phyloP scores from a whole-genome alignment of 2,113 vertebrate genomes.

The Ceratotherium simum region DNA sequence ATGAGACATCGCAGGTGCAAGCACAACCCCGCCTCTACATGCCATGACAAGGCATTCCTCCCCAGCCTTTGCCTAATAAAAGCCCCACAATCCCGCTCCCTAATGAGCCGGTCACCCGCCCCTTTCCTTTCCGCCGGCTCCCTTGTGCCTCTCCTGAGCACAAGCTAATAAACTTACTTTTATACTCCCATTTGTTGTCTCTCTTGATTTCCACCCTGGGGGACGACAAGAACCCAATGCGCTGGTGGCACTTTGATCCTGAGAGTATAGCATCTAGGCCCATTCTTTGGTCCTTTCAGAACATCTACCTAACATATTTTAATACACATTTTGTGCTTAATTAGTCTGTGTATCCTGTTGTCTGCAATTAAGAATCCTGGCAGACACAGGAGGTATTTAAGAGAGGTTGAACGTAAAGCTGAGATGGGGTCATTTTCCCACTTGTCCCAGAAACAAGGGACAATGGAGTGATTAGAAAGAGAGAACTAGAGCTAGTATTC shows the following conservation, averaged over 20 bases:
- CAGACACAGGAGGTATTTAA: neutral
- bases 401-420: constrained; percentile 28
- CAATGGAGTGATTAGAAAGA: neutral
- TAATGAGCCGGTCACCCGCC: no score
- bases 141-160: no score
- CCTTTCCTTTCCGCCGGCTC: no score
- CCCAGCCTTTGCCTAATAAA: no score
- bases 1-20: no score
- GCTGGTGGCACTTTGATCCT: neutral
- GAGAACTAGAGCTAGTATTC: neutral
- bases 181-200: no score
- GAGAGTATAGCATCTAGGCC: neutral
- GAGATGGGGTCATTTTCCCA: neutral
- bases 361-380: neutral
- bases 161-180: no score
- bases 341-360: neutral
- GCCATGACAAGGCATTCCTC: no score
- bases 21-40: no score
- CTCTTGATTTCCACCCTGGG: no score
- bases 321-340: neutral
- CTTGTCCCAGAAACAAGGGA: neutral
- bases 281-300: neutral
- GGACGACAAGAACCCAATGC: no score
- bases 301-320: neutral
- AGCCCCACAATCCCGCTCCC: no score